These are phyloP conservation scores for Aplysia californica DNA, from an alignment of 1,140 invertebrate genomes.

Conservation along the genomic window DNA sequence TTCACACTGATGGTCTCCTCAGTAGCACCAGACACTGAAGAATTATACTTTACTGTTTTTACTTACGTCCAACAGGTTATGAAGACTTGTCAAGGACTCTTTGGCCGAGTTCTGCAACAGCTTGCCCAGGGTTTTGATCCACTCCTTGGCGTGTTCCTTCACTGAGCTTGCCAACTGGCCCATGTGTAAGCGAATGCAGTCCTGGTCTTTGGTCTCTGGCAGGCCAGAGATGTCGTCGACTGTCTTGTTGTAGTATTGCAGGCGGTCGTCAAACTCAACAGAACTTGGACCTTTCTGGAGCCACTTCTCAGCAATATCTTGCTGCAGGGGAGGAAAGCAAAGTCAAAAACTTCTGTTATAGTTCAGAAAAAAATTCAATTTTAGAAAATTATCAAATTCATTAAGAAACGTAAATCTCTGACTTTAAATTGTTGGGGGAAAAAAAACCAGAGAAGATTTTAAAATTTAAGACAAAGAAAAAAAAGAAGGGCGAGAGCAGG, in stretches of 20 bases:
- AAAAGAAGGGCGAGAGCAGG: no score
- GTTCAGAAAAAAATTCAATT: no score
- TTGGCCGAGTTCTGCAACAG: conserved; percentile 67
- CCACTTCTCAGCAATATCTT: conserved; percentile 75
- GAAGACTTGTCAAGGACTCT: conserved; percentile 55
- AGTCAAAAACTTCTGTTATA: no score
- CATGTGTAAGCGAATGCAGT: conserved; percentile 64
- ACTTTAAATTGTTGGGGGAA: not conserved
- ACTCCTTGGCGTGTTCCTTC: conserved; percentile 64
- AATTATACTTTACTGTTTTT: no score
- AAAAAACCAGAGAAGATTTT: not conserved
- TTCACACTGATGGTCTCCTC: no score
- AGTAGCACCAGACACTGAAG: no score
- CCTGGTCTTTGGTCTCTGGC: conserved; percentile 61
- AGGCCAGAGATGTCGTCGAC: conserved; percentile 74
- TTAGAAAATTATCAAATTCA: no score
- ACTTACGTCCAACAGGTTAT: conserved; percentile 63
- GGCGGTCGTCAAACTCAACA: conserved; percentile 83
- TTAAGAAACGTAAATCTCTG: not conserved
- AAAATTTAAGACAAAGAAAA: not conserved
- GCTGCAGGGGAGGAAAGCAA: conserved; percentile 44
- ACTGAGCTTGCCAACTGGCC: conserved; percentile 59
- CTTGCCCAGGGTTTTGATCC: conserved; percentile 63
- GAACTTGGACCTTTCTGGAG: conserved; percentile 78
- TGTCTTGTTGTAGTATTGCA: conserved; percentile 83